Evolutionary conservation across 2,888 invertebrate genomes (phyloP).

Genomic region (Spodoptera littoralis): DNA sequence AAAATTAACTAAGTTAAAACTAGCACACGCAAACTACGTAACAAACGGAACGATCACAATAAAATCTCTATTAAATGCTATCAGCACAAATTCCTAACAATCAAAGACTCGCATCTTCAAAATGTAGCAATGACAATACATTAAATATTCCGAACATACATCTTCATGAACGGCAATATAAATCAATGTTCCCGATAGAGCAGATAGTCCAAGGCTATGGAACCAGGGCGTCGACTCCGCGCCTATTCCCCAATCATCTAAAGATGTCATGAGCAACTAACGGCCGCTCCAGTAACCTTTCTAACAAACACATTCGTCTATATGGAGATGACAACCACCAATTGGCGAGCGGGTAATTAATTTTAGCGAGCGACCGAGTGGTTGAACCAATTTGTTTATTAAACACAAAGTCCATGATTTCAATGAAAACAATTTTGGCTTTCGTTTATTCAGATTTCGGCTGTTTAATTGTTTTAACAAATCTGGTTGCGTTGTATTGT

Average conservation of each 20-base stretch:
- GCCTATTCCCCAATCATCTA: slow-evolving; percentile 34
- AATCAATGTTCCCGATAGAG: slow-evolving; percentile 47
- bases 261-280: slow-evolving; percentile 54
- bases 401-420: slow-evolving; percentile 48
- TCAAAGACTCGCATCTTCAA: slow-evolving; percentile 21
- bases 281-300: slow-evolving; percentile 73
- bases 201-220: slow-evolving; percentile 55
- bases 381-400: slow-evolving; percentile 68
- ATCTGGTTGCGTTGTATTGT: slow-evolving; percentile 2
- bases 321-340: slow-evolving; percentile 78
- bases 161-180: slow-evolving; percentile 42
- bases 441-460: slow-evolving; percentile 58
- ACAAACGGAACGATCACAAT: slow-evolving; percentile 17
- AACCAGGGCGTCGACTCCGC: slow-evolving; percentile 52
- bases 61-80: slow-evolving; percentile 24
- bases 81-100: slow-evolving; percentile 39
- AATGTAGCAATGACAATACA: slow-evolving; percentile 22
- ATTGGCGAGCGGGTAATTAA: slow-evolving; percentile 78
- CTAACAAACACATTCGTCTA: slow-evolving; percentile 71
- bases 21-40: slow-evolving; percentile 10
- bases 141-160: slow-evolving; percentile 35
- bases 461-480: slow-evolving; percentile 16
- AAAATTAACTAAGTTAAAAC: neutral
- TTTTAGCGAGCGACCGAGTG: slow-evolving; percentile 72
- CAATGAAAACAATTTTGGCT: slow-evolving; percentile 48